A percentile compares a stretch with the other conserved stretches of the same genome.
phyloP scores from a whole-genome alignment of 2,113 vertebrate species.

The Tyrannus savana region DNA sequence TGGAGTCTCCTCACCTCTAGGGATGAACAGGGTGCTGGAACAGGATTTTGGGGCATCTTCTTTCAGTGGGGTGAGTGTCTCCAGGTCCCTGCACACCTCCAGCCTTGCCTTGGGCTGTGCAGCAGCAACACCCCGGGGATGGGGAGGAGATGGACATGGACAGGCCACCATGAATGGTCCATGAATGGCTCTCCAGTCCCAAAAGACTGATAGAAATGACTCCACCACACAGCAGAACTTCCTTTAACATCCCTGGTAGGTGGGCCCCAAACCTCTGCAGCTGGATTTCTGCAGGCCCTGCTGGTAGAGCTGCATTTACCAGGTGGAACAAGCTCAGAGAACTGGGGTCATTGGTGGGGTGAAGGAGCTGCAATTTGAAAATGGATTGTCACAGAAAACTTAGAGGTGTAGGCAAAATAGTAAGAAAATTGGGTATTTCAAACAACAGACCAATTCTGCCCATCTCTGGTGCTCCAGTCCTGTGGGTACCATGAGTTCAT shows the following conservation, averaged over 20 bases:
- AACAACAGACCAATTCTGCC: background rate
- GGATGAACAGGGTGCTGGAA: background rate
- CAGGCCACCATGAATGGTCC: background rate
- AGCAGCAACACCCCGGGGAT: background rate
- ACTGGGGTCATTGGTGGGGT: too few relatives aligned
- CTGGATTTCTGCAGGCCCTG: background rate
- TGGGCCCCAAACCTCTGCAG: background rate
- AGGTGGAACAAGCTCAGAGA: background rate
- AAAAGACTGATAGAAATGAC: background rate
- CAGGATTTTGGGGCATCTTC: background rate
- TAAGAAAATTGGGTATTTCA: background rate
- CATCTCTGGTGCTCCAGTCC: background rate
- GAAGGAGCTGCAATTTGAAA: background rate
- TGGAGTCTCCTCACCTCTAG: background rate
- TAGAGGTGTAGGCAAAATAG: background rate
- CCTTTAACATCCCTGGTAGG: background rate
- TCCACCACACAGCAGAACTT: background rate
- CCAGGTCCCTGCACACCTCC: background rate
- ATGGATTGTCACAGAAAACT: background rate
- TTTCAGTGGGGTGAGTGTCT: background rate
- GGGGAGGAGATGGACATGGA: background rate
- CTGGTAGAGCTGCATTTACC: background rate
- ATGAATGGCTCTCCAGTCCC: background rate
- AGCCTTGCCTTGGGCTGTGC: background rate
- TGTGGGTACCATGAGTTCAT: background rate